phyloP scores from a whole-genome alignment of 2,797 vertebrate species.

The Hippoglossus hippoglossus region DNA sequence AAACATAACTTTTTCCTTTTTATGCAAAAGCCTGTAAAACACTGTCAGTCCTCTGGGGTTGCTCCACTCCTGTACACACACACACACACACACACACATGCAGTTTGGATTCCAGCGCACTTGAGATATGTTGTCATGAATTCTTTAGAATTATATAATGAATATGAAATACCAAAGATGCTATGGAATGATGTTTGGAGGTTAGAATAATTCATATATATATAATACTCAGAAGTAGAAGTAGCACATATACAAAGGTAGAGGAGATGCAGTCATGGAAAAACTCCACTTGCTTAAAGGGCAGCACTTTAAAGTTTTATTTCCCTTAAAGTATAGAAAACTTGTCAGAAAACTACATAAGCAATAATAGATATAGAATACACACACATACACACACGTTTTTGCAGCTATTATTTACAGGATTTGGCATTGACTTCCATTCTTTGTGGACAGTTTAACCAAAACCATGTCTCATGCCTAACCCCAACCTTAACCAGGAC shows the following conservation, averaged over 20 bases:
- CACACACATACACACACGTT: neutral
- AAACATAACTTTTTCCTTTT: neutral
- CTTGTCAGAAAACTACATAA: neutral
- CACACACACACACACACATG: neutral
- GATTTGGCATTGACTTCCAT: too few species aligned
- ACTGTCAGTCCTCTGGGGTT: neutral
- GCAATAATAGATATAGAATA: neutral
- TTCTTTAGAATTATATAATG: conserved; percentile 9
- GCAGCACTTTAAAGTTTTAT: neutral
- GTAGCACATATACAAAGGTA: too few species aligned
- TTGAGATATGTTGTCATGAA: neutral
- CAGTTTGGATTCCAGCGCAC: neutral
- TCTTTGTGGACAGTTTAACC: too few species aligned
- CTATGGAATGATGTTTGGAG: neutral
- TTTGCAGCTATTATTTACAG: too few species aligned
- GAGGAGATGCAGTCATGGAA: neutral
- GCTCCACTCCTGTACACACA: neutral
- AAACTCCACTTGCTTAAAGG: neutral
- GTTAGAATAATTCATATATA: neutral
- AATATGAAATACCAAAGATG: conserved; percentile 7
- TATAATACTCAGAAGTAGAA: neutral
- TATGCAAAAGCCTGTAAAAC: neutral
- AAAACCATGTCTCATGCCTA: too few species aligned
- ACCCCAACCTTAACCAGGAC: too few species aligned
- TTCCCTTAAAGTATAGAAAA: conserved; percentile 1